Conservation (phyloP, 2,888 invertebrate genomes). For the Drosophila paramelanica region DNA sequence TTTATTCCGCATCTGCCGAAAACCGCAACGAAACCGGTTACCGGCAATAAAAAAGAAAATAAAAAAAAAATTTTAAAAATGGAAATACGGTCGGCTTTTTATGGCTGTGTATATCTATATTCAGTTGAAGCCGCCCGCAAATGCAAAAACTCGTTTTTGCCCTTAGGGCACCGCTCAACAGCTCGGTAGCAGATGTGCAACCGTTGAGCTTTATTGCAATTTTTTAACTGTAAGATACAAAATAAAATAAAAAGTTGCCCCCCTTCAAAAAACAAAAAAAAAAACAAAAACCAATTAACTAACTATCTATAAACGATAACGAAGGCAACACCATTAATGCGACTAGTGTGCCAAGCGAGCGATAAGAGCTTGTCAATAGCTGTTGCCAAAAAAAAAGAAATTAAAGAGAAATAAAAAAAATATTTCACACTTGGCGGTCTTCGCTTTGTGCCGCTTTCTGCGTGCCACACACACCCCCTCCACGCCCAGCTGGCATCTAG, state of each 20-base stretch:
- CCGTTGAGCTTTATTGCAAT: constrained; percentile 26
- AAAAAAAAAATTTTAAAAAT: background rate
- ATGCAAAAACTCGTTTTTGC: constrained; percentile 45
- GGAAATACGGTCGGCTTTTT: constrained; percentile 13
- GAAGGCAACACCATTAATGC: constrained; percentile 24
- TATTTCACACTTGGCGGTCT: constrained; percentile 43
- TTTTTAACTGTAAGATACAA: constrained; percentile 12
- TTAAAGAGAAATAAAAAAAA: background rate
- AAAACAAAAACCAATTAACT: constrained; percentile 8
- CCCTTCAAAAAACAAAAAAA: too few relatives aligned
- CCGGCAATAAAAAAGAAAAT: constrained; percentile 54
- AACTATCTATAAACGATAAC: constrained; percentile 42
- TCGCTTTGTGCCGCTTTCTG: constrained; percentile 14
- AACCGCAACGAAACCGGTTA: constrained; percentile 71
- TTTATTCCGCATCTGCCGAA: constrained; percentile 48
- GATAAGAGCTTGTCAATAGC: constrained; percentile 20
- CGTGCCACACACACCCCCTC: constrained; percentile 13
- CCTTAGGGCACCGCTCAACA: constrained; percentile 20
- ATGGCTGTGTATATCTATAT: constrained; percentile 24
- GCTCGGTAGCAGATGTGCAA: constrained; percentile 16
- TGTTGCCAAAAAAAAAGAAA: constrained; percentile 23
- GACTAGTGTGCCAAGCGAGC: constrained; percentile 14
- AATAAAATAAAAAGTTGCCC: too few relatives aligned
- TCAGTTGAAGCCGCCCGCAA: constrained; percentile 9
- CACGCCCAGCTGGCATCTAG: constrained; percentile 23